Conservation (phyloP, 2,797 vertebrate genomes). For the Gallinago solitaria region DNA sequence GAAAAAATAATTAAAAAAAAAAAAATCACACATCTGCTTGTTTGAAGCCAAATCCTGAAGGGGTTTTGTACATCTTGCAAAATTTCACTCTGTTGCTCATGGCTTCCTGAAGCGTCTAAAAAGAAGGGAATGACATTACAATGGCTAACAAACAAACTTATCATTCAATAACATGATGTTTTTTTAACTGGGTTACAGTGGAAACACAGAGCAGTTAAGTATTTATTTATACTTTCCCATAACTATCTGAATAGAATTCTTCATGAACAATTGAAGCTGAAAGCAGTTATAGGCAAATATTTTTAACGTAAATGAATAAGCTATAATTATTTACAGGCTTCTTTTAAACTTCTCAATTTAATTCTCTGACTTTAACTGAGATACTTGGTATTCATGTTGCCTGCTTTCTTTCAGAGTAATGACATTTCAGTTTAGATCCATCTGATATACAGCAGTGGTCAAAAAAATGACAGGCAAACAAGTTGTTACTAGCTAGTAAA, state of each 20-base stretch:
- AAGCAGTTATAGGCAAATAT: background rate
- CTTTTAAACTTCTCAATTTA: background rate
- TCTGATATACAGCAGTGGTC: background rate
- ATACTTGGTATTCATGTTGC: background rate
- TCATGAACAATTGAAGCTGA: background rate
- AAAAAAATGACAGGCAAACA: background rate
- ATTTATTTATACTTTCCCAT: background rate
- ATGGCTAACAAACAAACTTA: background rate
- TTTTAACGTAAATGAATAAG: background rate
- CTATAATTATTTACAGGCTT: background rate
- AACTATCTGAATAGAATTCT: background rate
- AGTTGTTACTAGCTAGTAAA: background rate
- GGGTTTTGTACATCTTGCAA: constrained; percentile 55
- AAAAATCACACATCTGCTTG: background rate
- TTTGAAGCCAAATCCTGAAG: constrained; percentile 59
- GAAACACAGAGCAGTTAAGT: background rate
- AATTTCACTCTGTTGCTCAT: constrained; percentile 73
- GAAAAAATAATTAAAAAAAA: background rate
- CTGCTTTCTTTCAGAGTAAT: background rate
- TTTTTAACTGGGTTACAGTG: background rate
- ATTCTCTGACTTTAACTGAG: background rate
- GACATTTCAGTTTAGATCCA: background rate
- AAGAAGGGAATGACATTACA: constrained; percentile 69
- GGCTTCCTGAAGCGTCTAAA: constrained; percentile 73
- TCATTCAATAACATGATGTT: background rate